Percentiles rank a stretch among this genome's conserved stretches.
phyloP scores from a whole-genome alignment of 2,797 vertebrate genomes.

The Catamblyrhynchus diadema region DNA sequence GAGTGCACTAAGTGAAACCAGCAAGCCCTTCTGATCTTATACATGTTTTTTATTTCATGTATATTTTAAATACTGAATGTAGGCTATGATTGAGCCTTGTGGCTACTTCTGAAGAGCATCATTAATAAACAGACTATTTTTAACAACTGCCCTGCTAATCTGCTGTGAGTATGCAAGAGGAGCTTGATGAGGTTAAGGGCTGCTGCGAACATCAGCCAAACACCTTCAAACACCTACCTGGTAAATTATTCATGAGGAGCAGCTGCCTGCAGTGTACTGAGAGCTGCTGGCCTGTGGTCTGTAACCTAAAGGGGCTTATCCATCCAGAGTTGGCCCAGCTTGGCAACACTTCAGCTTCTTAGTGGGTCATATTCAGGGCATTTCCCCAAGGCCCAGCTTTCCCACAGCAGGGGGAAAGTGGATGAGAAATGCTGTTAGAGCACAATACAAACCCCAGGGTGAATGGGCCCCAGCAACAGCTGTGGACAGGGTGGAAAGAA shows the following conservation, averaged over 20 bases:
- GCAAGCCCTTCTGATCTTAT: not conserved
- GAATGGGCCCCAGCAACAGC: not conserved
- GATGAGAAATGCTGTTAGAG: not conserved
- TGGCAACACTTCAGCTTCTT: not conserved
- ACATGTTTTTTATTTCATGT: not conserved
- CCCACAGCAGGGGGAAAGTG: fast-evolving
- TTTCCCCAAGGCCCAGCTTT: not conserved
- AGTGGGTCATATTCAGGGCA: not conserved
- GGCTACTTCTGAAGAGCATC: not conserved
- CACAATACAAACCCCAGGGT: not conserved
- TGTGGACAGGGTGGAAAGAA: not conserved
- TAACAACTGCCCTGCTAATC: not conserved
- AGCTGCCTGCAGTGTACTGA: not conserved
- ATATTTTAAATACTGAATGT: not conserved
- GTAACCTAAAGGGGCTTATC: not conserved
- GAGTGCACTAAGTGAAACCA: not conserved
- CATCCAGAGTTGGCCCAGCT: fast-evolving
- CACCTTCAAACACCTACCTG: not conserved
- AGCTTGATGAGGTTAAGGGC: not conserved
- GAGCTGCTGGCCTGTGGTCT: fast-evolving
- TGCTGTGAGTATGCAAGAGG: not conserved
- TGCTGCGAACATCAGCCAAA: not conserved
- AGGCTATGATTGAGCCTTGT: not conserved
- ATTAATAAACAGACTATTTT: not conserved
- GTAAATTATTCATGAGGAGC: not conserved